Evolutionary conservation across 1,140 invertebrate species (phyloP), one percentile per base, ranked within the genome.

Genomic region (Hormaphis cornu): DNA sequence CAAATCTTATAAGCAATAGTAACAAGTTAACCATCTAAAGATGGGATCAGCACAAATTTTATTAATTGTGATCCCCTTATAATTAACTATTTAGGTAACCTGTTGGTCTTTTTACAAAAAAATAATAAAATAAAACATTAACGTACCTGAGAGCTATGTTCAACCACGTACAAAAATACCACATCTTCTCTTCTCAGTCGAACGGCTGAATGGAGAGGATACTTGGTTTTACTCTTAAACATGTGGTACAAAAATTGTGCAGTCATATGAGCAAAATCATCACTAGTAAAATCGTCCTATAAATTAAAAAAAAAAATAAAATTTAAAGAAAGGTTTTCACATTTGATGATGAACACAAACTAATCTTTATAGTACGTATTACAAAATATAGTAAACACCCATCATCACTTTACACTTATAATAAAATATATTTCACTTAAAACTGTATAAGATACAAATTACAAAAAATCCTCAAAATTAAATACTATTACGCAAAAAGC

Each of bases 201-300:
- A 7, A 97, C 90, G 35, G 94, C 93, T 20, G 89, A 87, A 79
- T 97, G 94, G 8, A 98, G 79, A 6, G 93, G 90, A 77, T 89
- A 87, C 72, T 88, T 83, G 4, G 92, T 91, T 79, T 96, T 97
- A 58, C 83, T 85, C 78, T 95, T 95, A 70, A 98, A 82, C 86
- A 98, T 90, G 74, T 89, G 84, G 76, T 91, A 95, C 16, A 97
- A 77, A 20, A 97, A 79, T 0, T 90, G 86, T 4, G 92, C 92
- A 9, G 90, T 89, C 90, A 97, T 94, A 75, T 91, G 86, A 46
- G 87, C 88, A 80, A 97, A 97, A 78, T 97, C 93, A 69, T 92
- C 87, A 40, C 87, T 85, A 58, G 88, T 90, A 73, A 97, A 86
- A 77, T 96, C 91, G 80, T 94, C 87, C 87, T 88, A 73, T 22